A percentile compares a stretch with the other conserved stretches of the same genome.
Evolutionary conservation across 2,888 invertebrate species (phyloP).

Genomic region (Eupithecia insigniata): DNA sequence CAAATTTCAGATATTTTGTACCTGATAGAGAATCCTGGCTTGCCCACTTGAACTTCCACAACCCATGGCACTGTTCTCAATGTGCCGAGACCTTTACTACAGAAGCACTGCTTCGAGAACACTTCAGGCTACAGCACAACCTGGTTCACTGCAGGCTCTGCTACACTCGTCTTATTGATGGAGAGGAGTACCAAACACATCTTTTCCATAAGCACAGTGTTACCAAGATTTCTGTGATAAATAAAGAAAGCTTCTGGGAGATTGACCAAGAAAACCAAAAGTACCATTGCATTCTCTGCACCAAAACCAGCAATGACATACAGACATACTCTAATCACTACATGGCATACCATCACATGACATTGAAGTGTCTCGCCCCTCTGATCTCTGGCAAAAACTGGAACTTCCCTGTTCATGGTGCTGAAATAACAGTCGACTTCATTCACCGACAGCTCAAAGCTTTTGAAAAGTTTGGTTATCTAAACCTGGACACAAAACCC

Average conservation of each 20-base stretch:
- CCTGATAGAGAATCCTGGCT: slow-evolving; percentile 70
- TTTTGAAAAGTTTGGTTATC: slow-evolving; percentile 65
- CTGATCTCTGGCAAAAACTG: slow-evolving; percentile 69
- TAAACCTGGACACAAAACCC: slow-evolving; percentile 60
- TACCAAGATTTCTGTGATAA: slow-evolving; percentile 60
- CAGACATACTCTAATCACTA: slow-evolving; percentile 73
- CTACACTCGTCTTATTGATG: slow-evolving; percentile 70
- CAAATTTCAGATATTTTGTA: slow-evolving; percentile 74
- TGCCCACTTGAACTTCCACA: slow-evolving; percentile 69
- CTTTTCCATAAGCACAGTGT: slow-evolving; percentile 75
- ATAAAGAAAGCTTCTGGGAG: slow-evolving; percentile 69
- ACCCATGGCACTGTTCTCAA: slow-evolving; percentile 79
- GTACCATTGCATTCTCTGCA: slow-evolving; percentile 71
- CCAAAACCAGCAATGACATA: slow-evolving; percentile 61
- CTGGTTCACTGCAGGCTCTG: slow-evolving; percentile 77
- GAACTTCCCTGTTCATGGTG: slow-evolving; percentile 71
- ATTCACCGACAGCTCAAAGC: slow-evolving; percentile 65
- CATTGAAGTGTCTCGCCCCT: slow-evolving; percentile 73
- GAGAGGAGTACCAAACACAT: slow-evolving; percentile 70
- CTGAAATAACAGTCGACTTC: slow-evolving; percentile 70
- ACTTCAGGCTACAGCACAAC: slow-evolving; percentile 66
- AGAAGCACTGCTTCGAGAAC: slow-evolving; percentile 63
- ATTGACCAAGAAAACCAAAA: slow-evolving; percentile 59
- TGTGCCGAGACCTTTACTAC: slow-evolving; percentile 67
- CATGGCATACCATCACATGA: slow-evolving; percentile 77